Percentiles rank a stretch among this genome's conserved stretches.
These are phyloP conservation scores for Allolobophora icterica DNA, from an alignment of 2,888 invertebrate genomes.

Conservation along the genomic window DNA sequence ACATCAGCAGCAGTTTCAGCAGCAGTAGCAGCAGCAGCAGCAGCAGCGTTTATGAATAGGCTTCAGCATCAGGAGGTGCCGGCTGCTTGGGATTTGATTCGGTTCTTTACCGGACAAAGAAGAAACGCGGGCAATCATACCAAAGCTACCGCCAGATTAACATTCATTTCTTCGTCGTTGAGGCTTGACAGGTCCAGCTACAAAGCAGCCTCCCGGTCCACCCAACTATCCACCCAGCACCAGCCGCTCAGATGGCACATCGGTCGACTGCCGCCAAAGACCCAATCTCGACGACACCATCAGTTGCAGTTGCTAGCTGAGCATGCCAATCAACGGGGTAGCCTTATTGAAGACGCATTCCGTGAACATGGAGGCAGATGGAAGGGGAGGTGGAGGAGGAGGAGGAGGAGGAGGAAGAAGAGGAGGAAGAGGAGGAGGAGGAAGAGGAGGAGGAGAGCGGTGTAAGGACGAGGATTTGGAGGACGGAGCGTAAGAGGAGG, in stretches of 20 bases:
- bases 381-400: background rate
- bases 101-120: background rate
- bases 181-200: slow-evolving; percentile 9
- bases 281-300: slow-evolving; percentile 1
- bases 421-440: background rate
- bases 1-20: background rate
- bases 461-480: background rate
- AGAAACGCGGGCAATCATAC: background rate
- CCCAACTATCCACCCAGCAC: background rate
- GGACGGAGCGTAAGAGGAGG: background rate
- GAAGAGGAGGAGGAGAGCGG: background rate
- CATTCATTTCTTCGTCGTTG: slow-evolving; percentile 3
- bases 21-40: background rate
- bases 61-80: background rate
- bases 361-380: too few relatives aligned
- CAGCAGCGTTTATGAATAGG: background rate
- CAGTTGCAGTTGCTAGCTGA: background rate
- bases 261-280: background rate
- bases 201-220: background rate
- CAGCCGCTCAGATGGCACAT: background rate
- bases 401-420: background rate
- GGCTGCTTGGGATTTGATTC: background rate
- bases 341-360: background rate
- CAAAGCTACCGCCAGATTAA: background rate
- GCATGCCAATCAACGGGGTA: background rate